phyloP scores from a whole-genome alignment of 1,140 invertebrate genomes.

The Trinorchestia longiramus region DNA sequence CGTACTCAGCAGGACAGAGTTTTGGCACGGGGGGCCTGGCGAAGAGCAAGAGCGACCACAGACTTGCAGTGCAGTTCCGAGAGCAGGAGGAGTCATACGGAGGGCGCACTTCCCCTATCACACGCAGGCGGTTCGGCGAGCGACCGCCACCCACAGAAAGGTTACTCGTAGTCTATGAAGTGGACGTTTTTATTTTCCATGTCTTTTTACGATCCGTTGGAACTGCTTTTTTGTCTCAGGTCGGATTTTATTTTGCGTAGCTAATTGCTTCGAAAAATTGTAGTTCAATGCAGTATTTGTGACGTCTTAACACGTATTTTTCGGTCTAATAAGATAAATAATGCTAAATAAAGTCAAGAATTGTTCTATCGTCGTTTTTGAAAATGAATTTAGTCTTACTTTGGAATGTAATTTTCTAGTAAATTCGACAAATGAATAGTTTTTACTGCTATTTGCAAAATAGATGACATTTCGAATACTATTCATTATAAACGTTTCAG shows the following conservation, averaged over 20 bases:
- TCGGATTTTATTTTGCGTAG: neutral
- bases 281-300: neutral
- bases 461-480: neutral
- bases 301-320: neutral
- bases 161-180: neutral
- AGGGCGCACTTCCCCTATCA: slow-evolving; percentile 64
- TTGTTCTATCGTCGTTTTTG: neutral
- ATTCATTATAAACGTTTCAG: no score
- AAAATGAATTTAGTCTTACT: neutral
- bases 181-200: neutral
- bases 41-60: slow-evolving; percentile 93
- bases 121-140: slow-evolving; percentile 68
- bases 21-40: slow-evolving; percentile 80
- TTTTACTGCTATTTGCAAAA: neutral
- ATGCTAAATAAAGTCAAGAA: neutral
- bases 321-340: neutral
- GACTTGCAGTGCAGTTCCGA: slow-evolving; percentile 88
- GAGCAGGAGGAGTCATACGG: slow-evolving; percentile 80
- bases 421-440: neutral
- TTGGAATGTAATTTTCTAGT: neutral
- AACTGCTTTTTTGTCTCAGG: neutral
- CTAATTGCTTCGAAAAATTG: neutral
- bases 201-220: neutral
- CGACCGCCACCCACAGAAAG: slow-evolving; percentile 61
- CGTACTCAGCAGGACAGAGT: slow-evolving; percentile 66